These are phyloP conservation scores for Baronia brevicornis DNA, from an alignment of 2,888 invertebrate species.

Conservation along the genomic window DNA sequence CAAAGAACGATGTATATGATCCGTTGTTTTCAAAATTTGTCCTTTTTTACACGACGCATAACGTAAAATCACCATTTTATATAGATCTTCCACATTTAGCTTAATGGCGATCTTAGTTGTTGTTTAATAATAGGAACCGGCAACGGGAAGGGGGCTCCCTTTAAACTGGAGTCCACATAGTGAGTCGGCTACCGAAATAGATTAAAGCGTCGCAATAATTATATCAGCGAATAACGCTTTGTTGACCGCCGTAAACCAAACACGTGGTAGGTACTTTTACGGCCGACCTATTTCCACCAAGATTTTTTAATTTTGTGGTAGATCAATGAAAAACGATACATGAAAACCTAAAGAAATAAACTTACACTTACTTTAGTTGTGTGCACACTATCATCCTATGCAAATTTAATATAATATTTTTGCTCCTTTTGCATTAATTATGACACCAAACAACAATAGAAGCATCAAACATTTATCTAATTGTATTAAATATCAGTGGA, in stretches of 20 bases:
- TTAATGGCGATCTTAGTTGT: slow-evolving; percentile 30
- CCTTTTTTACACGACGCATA: slow-evolving; percentile 37
- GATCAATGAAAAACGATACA: too few relatives aligned
- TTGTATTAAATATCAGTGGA: not conserved
- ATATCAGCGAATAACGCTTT: slow-evolving; percentile 64
- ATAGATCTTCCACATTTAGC: slow-evolving; percentile 32
- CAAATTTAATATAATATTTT: too few relatives aligned
- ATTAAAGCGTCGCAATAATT: slow-evolving; percentile 65
- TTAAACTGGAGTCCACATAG: slow-evolving; percentile 36
- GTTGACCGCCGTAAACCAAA: slow-evolving; percentile 41
- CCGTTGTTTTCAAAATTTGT: slow-evolving; percentile 40
- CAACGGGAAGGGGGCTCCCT: slow-evolving; percentile 29
- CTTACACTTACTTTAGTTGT: too few relatives aligned
- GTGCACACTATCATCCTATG: too few relatives aligned
- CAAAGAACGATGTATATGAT: too few relatives aligned
- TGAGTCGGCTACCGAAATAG: slow-evolving; percentile 64
- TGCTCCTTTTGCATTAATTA: too few relatives aligned
- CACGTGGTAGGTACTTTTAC: slow-evolving; percentile 40
- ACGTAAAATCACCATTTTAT: slow-evolving; percentile 34
- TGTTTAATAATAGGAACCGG: slow-evolving; percentile 31
- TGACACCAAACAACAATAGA: slow-evolving; percentile 8
- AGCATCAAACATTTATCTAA: not conserved
- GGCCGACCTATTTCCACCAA: not conserved
- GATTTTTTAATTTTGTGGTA: too few relatives aligned
- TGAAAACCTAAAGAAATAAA: too few relatives aligned